A percentile compares a stretch with the other conserved stretches of the same genome.
Conservation (phyloP, 2,797 vertebrate genomes). For the Manis javanica region DNA sequence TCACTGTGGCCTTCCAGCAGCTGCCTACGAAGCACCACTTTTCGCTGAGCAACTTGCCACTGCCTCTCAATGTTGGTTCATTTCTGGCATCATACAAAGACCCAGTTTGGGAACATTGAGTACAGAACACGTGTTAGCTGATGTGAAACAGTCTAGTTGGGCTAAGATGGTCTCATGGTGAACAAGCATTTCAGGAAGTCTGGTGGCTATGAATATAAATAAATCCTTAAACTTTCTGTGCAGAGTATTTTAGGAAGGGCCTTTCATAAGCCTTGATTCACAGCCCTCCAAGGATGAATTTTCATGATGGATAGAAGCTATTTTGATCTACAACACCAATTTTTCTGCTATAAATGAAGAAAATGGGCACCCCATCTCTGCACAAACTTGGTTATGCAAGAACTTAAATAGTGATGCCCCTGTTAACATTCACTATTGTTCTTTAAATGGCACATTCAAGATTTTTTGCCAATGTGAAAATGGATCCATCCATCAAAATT, state of each 20-base stretch:
- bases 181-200: conserved; percentile 11
- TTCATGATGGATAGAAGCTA: not conserved
- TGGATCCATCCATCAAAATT: conserved; percentile 33
- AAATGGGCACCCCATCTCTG: not conserved
- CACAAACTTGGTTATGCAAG: not conserved
- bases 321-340: not conserved
- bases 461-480: conserved; percentile 22
- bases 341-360: conserved; percentile 28
- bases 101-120: conserved; percentile 7
- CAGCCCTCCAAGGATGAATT: not conserved
- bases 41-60: not conserved
- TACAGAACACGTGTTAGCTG: not conserved
- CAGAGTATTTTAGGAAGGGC: not conserved
- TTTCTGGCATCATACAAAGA: not conserved
- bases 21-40: not conserved
- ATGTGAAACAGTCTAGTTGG: not conserved
- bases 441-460: conserved; percentile 4
- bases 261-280: conserved; percentile 16
- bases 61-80: conserved; percentile 20
- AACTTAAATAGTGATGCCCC: not conserved
- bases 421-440: not conserved
- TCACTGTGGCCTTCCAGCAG: not conserved
- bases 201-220: not conserved
- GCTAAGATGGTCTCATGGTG: not conserved
- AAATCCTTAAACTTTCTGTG: not conserved